Conservation (phyloP, 2,888 invertebrate species). For the Drosophila cognata region DNA sequence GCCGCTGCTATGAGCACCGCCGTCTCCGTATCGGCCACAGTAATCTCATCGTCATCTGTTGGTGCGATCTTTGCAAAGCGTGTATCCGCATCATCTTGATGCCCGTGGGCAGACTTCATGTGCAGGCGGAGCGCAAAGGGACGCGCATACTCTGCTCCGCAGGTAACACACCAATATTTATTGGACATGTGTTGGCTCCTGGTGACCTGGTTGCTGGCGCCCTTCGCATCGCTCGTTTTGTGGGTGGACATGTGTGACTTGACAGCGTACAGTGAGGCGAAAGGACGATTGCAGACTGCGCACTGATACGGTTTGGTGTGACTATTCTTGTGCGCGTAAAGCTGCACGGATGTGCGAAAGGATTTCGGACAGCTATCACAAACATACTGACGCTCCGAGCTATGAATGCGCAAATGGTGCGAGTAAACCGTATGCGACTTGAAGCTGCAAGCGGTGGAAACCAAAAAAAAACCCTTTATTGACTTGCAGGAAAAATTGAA, state of each 20-base stretch:
- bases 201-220: slow-evolving; percentile 1
- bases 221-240: slow-evolving; percentile 29
- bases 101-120: slow-evolving; percentile 88
- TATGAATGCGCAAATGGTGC: slow-evolving; percentile 91
- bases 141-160: slow-evolving; percentile 92
- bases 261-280: slow-evolving; percentile 91
- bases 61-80: slow-evolving; percentile 19
- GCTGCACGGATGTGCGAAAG: slow-evolving; percentile 92
- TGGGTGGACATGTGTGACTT: slow-evolving; percentile 90
- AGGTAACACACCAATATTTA: slow-evolving; percentile 87
- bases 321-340: slow-evolving; percentile 92
- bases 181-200: slow-evolving; percentile 65
- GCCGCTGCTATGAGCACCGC: slow-evolving; percentile 76
- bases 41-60: slow-evolving; percentile 22
- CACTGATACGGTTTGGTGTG: slow-evolving; percentile 93
- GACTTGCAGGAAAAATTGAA: neutral
- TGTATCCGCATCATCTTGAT: slow-evolving; percentile 35
- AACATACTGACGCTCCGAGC: slow-evolving; percentile 90
- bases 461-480: neutral
- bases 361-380: slow-evolving; percentile 92
- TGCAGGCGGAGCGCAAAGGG: slow-evolving; percentile 91
- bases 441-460: slow-evolving; percentile 86
- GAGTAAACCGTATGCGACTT: slow-evolving; percentile 93
- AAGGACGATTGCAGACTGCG: slow-evolving; percentile 91
- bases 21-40: slow-evolving; percentile 52